These are phyloP conservation scores for Slavum lentiscoides DNA, from an alignment of 2,888 invertebrate genomes.

Conservation along the genomic window DNA sequence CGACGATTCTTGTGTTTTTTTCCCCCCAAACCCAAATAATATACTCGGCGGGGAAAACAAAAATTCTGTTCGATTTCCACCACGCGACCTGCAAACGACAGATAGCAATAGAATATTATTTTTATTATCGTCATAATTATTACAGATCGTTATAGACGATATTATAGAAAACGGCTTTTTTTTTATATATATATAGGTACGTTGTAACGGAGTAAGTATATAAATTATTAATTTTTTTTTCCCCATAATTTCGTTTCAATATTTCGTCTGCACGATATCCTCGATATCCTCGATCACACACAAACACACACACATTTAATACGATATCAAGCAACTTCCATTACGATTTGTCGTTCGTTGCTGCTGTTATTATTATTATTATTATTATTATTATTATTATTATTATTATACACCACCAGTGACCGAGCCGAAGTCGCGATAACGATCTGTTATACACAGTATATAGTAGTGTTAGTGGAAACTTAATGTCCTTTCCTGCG, in stretches of 20 bases:
- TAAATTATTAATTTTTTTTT: constrained; percentile 8
- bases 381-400: neutral
- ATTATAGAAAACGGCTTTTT: too few relatives aligned
- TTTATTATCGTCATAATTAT: too few relatives aligned
- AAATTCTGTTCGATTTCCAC: too few relatives aligned
- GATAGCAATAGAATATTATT: too few relatives aligned
- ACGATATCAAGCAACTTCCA: constrained; percentile 21
- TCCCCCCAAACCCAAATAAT: too few relatives aligned
- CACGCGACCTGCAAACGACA: too few relatives aligned
- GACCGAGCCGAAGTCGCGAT: constrained; percentile 32
- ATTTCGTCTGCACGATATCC: constrained; percentile 28
- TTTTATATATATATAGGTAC: neutral
- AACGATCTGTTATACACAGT: constrained; percentile 19
- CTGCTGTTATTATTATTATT: neutral
- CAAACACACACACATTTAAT: neutral
- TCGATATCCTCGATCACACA: neutral
- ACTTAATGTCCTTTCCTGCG: constrained; percentile 52
- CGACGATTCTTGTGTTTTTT: too few relatives aligned
- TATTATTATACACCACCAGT: constrained; percentile 1
- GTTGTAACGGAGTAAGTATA: constrained; percentile 14
- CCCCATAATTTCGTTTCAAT: constrained; percentile 1
- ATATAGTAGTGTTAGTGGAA: constrained; percentile 18
- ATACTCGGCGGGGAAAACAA: too few relatives aligned
- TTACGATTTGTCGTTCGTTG: constrained; percentile 40
- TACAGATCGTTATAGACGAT: too few relatives aligned